Evolutionary conservation across 2,888 invertebrate genomes (phyloP), one percentile per base, ranked within the genome.

Genomic region (Myopa testacea): DNA sequence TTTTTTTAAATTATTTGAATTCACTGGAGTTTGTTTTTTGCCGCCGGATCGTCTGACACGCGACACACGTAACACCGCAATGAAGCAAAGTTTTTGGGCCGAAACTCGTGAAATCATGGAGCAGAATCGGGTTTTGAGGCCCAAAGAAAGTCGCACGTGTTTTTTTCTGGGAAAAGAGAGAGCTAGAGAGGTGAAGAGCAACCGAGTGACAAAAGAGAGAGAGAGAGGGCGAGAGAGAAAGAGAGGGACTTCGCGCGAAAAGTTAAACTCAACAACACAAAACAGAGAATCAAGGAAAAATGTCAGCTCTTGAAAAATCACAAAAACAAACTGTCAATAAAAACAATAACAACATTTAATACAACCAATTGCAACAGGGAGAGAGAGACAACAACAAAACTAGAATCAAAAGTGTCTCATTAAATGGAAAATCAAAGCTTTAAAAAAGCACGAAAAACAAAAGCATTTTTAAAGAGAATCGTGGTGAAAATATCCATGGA

Each of bases 61-160:
- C 88, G 86, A 86, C 87, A 89, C 88, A 88, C 87, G 89, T 88
- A 89, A 89, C 88, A 88, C 88, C 89, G 88, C 89, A 89, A 88
- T 89, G 88, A 89, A 83, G 84, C 84, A 83, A 84, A 81, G 78
- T 82, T 82, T 83, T 80, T 84, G 85, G 85, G 83, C 84, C 84
- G 83, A 83, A 84, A 84, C 76, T 75, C 74, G 50, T 40, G 75
- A 75, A 79, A 74, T 70, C 58, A 69, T 67, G 52, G 26, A 55
- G 74, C 62, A 45, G 19, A 40, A 12, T 68, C 75, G 40, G 19
- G 67, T 75, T 62, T 34, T 68, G 73, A 71, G 76, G 19, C n/a
- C 37, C 52, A 34, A 63, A 10, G 58, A 4, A 60, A 45, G 45
- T 45, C 70, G 75, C 74, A 75, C 78, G 74, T 75, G 74, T 52